Conservation (phyloP, 2,113 vertebrate species). For the Chionomys nivalis region DNA sequence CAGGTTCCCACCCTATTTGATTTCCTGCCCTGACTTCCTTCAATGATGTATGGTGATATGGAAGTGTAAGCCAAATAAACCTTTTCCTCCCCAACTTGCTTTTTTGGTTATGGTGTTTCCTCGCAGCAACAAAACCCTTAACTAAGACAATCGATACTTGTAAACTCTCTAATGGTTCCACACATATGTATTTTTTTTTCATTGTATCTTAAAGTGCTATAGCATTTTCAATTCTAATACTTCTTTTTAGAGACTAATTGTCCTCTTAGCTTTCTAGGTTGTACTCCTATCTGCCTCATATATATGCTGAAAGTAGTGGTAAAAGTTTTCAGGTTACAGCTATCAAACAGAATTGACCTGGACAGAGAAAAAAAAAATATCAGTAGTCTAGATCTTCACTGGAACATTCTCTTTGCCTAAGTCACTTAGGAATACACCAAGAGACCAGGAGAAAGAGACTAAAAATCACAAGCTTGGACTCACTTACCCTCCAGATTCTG, state of each 20-base stretch:
- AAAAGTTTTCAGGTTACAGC: not conserved
- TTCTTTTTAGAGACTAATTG: not conserved
- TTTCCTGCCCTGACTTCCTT: not conserved
- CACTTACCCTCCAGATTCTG: not conserved
- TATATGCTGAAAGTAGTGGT: not conserved
- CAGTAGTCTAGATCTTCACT: not conserved
- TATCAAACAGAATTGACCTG: not conserved
- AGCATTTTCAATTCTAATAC: not conserved
- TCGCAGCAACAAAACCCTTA: not conserved
- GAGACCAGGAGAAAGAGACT: not conserved
- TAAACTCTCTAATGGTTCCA: not conserved
- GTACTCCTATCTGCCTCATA: accelerated
- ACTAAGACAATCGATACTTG: not conserved
- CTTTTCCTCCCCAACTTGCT: not conserved
- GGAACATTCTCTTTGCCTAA: not conserved
- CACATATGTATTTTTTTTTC: not conserved
- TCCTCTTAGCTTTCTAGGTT: not conserved
- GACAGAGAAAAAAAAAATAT: too few relatives aligned
- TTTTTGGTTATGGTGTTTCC: not conserved
- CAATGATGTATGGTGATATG: too few relatives aligned
- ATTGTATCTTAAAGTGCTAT: not conserved
- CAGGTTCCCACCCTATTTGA: not conserved
- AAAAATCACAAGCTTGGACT: not conserved
- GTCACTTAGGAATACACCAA: not conserved
- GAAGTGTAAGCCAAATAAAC: not conserved